Base-by-base conservation (phyloP, 1,140 invertebrate genomes). In the Cephus cinctus region DNA sequence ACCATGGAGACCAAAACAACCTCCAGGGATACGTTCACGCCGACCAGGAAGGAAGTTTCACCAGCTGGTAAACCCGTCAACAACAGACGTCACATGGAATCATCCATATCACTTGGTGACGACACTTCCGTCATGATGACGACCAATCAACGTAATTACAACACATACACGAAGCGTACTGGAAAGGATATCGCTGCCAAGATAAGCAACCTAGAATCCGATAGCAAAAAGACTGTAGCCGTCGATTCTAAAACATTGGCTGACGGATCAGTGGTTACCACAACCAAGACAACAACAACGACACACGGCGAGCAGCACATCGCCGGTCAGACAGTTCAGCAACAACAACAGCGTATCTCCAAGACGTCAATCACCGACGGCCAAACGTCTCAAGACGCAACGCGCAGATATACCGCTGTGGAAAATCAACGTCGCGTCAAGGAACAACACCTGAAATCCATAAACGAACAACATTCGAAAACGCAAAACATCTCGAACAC, bases 121-220 rank as follows among this genome's bases (percentile, higher is more conserved):
- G 83, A 85, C 43, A 76, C 52, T 2, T 57, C 73, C 1, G 56
- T 64, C 6, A 75, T 80, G 59, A 74, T 77, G 52, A 82, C 81
- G 14, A 83, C 81, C 4, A 82, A 81, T 59, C 82, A 83, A 56
- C 73, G 75, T 40, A 82, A 83, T 52, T 84, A 80, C 50, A 82
- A 83, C 6, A 84, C 82, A 1, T 82, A 81, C 48, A 79, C 75
- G 0, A 79, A 74, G 56, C 71, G 68, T 43, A 58, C 61, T 6
- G 61, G 66, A 16, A 72, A 74, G 47, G 67, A 69, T 8, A 53
- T 69, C 4, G 57, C 56, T 0, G 40, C 65, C 0, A 65, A 59
- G 25, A 59, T 68, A 3, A 57, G 47, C 14, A 50, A 61, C 14
- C 30, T 61, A 12, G 57, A 70, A 27, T 47, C 58, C 1, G 59